Conservation (phyloP, 2,888 invertebrate genomes). For the Acholoe squamosa region DNA sequence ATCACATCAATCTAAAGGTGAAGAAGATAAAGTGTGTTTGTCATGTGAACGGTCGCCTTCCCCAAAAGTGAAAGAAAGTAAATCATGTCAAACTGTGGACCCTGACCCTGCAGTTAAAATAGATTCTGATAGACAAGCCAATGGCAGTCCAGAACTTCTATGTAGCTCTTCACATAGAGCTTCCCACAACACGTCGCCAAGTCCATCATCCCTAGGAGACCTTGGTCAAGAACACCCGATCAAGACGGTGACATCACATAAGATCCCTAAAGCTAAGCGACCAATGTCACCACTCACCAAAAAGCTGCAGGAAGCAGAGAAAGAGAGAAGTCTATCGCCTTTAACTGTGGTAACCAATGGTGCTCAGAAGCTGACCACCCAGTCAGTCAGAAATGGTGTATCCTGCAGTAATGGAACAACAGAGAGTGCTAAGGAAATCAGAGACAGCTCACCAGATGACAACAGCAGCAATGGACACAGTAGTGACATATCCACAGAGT, state of each 20-base stretch:
- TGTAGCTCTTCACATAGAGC: not conserved
- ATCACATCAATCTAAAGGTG: not conserved
- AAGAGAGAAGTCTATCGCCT: not conserved
- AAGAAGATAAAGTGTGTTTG: not conserved
- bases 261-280: not conserved
- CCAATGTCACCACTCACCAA: conserved; percentile 59
- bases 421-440: not conserved
- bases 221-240: not conserved
- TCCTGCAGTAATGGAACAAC: not conserved
- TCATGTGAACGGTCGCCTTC: not conserved
- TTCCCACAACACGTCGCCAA: not conserved
- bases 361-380: not conserved
- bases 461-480: not conserved
- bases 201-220: not conserved
- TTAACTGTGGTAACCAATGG: not conserved
- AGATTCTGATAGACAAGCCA: not conserved
- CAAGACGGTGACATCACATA: not conserved
- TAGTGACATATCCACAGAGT: not conserved
- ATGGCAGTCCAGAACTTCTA: not conserved
- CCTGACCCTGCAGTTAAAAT: not conserved
- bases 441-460: not conserved
- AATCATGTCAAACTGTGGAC: not conserved
- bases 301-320: not conserved
- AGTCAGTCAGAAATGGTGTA: not conserved
- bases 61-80: not conserved